Evolutionary conservation across 2,797 vertebrate species (phyloP).

Genomic region (Pempheris klunzingeri): DNA sequence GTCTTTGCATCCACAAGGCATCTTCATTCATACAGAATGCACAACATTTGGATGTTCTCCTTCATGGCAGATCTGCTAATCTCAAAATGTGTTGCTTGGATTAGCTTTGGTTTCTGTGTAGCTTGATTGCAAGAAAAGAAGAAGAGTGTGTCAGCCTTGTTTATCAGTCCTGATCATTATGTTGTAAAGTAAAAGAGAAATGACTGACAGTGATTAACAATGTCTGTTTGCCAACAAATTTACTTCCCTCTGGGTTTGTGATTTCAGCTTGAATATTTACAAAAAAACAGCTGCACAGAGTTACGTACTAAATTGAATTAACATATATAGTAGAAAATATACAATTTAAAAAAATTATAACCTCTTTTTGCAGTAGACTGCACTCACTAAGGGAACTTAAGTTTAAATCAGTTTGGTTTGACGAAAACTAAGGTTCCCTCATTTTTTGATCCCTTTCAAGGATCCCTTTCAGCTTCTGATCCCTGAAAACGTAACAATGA

Average conservation of each 20-base stretch:
- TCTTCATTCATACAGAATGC: slow-evolving; percentile 19
- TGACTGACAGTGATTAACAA: neutral
- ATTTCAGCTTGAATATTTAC: neutral
- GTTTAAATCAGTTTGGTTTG: neutral
- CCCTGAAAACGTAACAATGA: slow-evolving; percentile 44
- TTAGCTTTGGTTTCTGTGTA: neutral
- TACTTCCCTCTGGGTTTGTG: slow-evolving; percentile 2
- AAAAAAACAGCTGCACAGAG: neutral
- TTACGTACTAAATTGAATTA: neutral
- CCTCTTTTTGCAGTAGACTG: neutral
- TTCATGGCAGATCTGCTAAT: slow-evolving; percentile 13
- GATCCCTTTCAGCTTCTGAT: slow-evolving; percentile 39
- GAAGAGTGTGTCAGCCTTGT: neutral
- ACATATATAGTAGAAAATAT: neutral
- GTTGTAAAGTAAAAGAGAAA: neutral
- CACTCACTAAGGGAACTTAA: neutral
- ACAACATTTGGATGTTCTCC: neutral
- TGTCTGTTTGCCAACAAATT: neutral
- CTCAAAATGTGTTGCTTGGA: neutral
- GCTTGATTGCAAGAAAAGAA: neutral
- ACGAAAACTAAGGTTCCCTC: neutral
- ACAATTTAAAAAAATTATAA: slow-evolving; percentile 9
- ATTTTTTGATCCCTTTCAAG: slow-evolving; percentile 8
- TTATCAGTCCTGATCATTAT: neutral
- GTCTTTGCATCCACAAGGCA: slow-evolving; percentile 3